Base-by-base conservation (phyloP, 2,797 vertebrate species). In the Steatocranus sp. region DNA sequence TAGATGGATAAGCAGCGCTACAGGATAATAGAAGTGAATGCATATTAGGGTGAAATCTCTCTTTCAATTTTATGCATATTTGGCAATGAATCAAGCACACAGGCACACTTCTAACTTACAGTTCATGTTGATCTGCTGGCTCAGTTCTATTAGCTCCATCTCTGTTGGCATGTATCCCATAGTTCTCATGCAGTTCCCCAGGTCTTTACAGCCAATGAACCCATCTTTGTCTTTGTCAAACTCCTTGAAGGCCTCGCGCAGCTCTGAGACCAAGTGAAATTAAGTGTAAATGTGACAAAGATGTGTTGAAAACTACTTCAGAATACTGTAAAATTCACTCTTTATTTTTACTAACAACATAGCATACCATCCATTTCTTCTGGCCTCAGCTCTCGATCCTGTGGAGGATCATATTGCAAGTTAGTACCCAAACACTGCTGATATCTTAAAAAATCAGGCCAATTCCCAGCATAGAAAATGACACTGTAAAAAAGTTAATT, bases 131-230 rank as follows among this genome's bases (percentile, higher is more conserved):
- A 99, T 98, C 95, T 99, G 98, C 95, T 99, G 98, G 83, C 98
- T 99, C 23, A 99, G 95, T 83, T 99, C 98, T 5, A 99, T 99
- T 38, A 99, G 96, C 92, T 99, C 98, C 98, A 99, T 99, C 94
- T 99, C 98, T 0, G 98, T 99, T 30, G 98, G 98, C 98, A 99
- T 99, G 96, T 98, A 99, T 66, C 98, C 98, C 98, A 99, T 99
- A 18, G 98, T 99, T 34, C 98, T 97, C 98, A 99, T 99, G 94
- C 98, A 99, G 94, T 98, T 98, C 9, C 98, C 98, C 93, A 99
- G 95, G 91, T 99, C 98, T 89, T 98, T 97, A 92, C 98, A 99
- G 95, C 98, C 98, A 84, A 99, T 99, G 83, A 98, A 99, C n/a
- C 98, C 98, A 9, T 99, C 98, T 82, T 97, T 97, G 94, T 99